Percentiles rank a stretch among this genome's conserved stretches.
Conservation (phyloP, 1,140 invertebrate genomes). For the Drosophila oshimai region DNA sequence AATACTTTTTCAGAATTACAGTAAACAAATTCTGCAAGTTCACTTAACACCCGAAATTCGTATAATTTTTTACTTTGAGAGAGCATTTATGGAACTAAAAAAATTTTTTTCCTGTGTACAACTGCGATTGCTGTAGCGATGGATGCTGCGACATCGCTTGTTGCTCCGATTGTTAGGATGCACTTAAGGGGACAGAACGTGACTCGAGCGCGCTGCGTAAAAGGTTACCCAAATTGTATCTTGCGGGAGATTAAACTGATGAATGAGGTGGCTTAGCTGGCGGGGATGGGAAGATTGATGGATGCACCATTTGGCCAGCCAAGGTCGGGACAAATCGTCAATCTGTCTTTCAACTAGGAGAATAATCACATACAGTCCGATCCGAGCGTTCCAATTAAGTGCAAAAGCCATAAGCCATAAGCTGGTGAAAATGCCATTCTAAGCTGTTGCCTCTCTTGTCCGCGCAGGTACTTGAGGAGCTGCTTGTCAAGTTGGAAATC, state of each 20-base stretch:
- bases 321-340: constrained; percentile 5
- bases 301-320: neutral
- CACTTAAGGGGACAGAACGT: constrained; percentile 67
- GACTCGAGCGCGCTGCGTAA: constrained; percentile 56
- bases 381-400: constrained; percentile 48
- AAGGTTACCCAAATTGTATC: constrained; percentile 52
- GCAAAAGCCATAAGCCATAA: constrained; percentile 36
- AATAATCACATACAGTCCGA: constrained; percentile 4
- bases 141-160: constrained; percentile 13
- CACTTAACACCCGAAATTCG: no score
- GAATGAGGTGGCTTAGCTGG: constrained; percentile 44
- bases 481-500: constrained; percentile 87
- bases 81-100: no score
- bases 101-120: neutral
- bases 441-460: constrained; percentile 22
- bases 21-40: no score
- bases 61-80: no score
- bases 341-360: no score
- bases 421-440: constrained; percentile 25
- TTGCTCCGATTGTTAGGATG: constrained; percentile 39
- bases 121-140: constrained; percentile 2
- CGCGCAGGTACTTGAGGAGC: constrained; percentile 85
- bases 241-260: constrained; percentile 56
- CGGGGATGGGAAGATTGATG: constrained; percentile 53
- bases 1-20: no score